Percentiles rank a stretch among this genome's conserved stretches.
phyloP scores from a whole-genome alignment of 2,113 vertebrate genomes.

The Trochalopteron elliotii region DNA sequence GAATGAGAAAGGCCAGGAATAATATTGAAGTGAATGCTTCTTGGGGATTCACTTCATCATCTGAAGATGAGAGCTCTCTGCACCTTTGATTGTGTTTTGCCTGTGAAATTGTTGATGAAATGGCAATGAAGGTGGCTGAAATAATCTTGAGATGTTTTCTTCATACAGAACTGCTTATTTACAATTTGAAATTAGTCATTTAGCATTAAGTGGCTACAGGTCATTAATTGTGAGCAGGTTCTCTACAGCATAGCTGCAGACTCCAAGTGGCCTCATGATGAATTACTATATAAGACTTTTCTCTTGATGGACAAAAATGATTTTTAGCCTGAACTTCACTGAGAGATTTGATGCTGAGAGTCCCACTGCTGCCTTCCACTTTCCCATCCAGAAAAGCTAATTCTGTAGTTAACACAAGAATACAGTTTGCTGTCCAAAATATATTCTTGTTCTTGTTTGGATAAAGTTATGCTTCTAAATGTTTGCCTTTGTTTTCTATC shows the following conservation, averaged over 20 bases:
- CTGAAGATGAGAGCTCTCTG: background rate
- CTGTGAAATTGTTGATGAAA: background rate
- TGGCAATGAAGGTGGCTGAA: background rate
- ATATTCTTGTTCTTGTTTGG: background rate
- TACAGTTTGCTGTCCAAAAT: background rate
- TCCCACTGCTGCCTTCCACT: background rate
- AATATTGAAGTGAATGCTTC: background rate
- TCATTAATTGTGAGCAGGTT: slow-evolving; percentile 30
- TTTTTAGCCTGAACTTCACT: background rate
- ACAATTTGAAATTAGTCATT: slow-evolving; percentile 14
- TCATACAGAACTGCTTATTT: background rate
- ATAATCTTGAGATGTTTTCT: background rate
- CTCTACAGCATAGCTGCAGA: background rate
- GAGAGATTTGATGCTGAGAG: background rate
- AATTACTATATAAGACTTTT: background rate
- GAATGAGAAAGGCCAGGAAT: background rate
- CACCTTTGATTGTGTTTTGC: background rate
- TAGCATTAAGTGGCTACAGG: background rate
- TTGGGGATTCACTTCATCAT: background rate
- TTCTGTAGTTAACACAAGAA: background rate
- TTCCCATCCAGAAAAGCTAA: background rate
- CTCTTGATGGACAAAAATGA: background rate
- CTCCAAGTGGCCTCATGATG: background rate
- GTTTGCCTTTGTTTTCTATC: background rate
- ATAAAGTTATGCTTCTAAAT: background rate